A percentile compares a stretch with the other conserved stretches of the same genome.
Evolutionary conservation across 2,797 vertebrate genomes (phyloP).

Genomic region (Eidolon dupreanum): DNA sequence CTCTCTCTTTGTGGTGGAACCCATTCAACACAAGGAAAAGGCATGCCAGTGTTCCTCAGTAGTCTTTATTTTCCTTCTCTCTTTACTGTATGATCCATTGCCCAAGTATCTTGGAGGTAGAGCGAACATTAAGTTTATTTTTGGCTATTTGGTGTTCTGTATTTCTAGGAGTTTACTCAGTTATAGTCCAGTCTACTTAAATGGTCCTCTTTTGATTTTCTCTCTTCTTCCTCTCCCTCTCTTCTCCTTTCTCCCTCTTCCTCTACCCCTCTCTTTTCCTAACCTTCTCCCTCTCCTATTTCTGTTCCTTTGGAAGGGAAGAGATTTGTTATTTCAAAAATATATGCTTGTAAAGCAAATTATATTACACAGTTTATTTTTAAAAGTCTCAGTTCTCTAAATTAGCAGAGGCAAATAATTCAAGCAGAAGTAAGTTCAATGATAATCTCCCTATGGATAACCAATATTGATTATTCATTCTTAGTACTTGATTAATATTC

Average conservation of each 20-base stretch:
- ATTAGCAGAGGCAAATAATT: conserved; percentile 44
- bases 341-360: conserved; percentile 33
- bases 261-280: not conserved
- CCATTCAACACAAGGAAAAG: conserved; percentile 52
- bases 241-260: not conserved
- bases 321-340: not conserved
- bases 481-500: not conserved
- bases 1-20: conserved; percentile 43
- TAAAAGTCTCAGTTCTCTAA: not conserved
- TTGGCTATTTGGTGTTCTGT: not conserved
- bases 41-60: not conserved
- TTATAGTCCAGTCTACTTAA: not conserved
- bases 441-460: not conserved
- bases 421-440: conserved; percentile 46
- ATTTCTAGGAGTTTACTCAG: not conserved
- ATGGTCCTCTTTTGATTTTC: not conserved
- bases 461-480: not conserved
- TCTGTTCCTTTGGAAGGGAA: conserved; percentile 4
- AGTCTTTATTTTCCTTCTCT: not conserved
- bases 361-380: not conserved
- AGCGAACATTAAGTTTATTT: conserved; percentile 15
- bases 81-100: conserved; percentile 4
- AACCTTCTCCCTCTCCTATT: not conserved
- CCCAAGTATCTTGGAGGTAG: not conserved
- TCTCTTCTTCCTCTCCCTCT: not conserved